Conservation (phyloP, 35 echinoderm and acorn worm genomes). For the Acanthaster planci region DNA sequence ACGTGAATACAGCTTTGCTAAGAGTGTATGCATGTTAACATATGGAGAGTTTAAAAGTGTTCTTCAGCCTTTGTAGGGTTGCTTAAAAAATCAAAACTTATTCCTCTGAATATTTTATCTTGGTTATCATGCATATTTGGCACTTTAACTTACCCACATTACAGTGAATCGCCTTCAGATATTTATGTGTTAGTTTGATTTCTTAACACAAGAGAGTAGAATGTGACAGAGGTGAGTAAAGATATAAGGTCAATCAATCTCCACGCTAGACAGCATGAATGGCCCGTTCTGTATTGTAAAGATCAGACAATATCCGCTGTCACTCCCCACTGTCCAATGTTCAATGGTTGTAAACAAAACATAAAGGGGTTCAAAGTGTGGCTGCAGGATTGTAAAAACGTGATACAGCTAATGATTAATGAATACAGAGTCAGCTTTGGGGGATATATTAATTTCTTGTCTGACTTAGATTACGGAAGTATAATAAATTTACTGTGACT, state of each 20-base stretch:
- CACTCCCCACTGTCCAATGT: not conserved
- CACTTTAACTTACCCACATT: too few species aligned
- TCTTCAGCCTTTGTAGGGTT: too few species aligned
- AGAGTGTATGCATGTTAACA: not conserved
- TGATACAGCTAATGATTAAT: not conserved
- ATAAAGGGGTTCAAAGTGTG: constrained; percentile 10
- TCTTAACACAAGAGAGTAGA: too few species aligned
- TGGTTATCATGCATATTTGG: too few species aligned
- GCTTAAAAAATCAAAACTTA: too few species aligned
- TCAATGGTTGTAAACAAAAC: constrained; percentile 1
- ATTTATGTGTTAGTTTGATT: too few species aligned
- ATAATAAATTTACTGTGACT: not conserved
- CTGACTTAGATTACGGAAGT: not conserved
- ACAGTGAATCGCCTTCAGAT: too few species aligned
- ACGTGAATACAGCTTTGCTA: not conserved
- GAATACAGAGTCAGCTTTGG: not conserved
- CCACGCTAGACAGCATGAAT: too few species aligned
- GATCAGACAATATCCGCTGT: not conserved
- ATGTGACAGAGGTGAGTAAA: too few species aligned
- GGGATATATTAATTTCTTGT: not conserved
- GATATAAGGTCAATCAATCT: too few species aligned
- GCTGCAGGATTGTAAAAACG: not conserved
- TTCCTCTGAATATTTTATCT: too few species aligned
- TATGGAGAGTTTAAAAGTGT: too few species aligned
- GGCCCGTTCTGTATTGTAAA: not conserved